A percentile compares a stretch with the other conserved stretches of the same genome.
These are phyloP conservation scores for Paramormyrops kingsleyae DNA, from an alignment of 2,113 vertebrate genomes.

Conservation along the genomic window DNA sequence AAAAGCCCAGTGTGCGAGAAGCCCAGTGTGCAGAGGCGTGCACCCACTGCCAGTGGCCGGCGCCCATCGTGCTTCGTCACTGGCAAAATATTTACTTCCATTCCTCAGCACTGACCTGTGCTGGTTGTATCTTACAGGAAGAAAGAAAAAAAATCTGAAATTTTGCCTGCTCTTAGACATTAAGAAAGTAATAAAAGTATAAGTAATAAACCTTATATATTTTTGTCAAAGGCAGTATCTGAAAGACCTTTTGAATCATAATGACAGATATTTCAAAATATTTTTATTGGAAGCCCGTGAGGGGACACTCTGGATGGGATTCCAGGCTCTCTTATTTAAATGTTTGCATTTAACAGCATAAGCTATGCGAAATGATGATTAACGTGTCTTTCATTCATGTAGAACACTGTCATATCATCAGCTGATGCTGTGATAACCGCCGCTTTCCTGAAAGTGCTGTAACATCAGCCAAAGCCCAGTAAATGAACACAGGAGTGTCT, in stretches of 20 bases:
- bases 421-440: not conserved
- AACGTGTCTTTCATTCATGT: not conserved
- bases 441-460: not conserved
- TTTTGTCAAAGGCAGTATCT: not conserved
- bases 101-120: not conserved
- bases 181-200: not conserved
- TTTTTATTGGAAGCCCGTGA: not conserved
- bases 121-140: not conserved
- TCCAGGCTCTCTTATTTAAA: not conserved
- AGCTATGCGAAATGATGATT: not conserved
- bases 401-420: not conserved
- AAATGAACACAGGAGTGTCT: not conserved
- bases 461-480: not conserved
- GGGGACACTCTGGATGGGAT: not conserved
- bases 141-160: not conserved
- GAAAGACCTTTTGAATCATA: not conserved
- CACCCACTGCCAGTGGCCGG: fast-evolving
- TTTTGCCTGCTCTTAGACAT: not conserved
- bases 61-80: not conserved
- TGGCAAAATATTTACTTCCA: not conserved
- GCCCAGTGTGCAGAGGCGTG: not conserved
- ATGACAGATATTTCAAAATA: not conserved
- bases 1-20: not conserved
- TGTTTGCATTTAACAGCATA: not conserved
- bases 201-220: not conserved